A percentile compares a stretch with the other conserved stretches of the same genome.
Evolutionary conservation across 2,888 invertebrate genomes (phyloP).

Genomic region (Seira sanloemensis): DNA sequence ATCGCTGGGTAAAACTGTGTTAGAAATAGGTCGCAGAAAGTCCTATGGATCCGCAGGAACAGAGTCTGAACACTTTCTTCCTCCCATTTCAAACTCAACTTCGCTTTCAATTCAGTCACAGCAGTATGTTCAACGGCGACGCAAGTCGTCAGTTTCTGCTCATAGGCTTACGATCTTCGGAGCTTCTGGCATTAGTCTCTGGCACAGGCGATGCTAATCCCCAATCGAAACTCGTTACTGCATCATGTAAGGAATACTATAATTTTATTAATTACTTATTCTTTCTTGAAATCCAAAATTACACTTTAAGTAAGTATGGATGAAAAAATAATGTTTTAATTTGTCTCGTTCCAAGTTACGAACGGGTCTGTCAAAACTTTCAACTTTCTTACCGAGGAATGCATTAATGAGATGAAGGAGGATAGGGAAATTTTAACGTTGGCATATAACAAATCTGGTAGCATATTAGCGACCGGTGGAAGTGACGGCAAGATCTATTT

Average conservation of each 20-base stretch:
- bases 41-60: neutral
- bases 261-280: neutral
- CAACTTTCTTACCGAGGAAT: constrained; percentile 82
- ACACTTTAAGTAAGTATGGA: no score
- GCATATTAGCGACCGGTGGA: constrained; percentile 80
- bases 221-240: constrained; percentile 59
- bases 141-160: constrained; percentile 38
- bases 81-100: constrained; percentile 11
- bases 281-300: no score
- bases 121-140: constrained; percentile 27
- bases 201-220: neutral
- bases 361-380: constrained; percentile 83
- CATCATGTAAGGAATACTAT: constrained; percentile 51
- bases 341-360: constrained; percentile 78
- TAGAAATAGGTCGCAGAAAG: neutral
- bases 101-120: neutral
- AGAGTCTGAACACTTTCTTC: constrained; percentile 24
- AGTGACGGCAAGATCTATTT: constrained; percentile 81
- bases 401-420: constrained; percentile 82
- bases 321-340: no score
- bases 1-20: no score
- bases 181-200: neutral
- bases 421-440: constrained; percentile 81
- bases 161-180: constrained; percentile 20
- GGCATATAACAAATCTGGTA: constrained; percentile 80